Conservation (phyloP, 2,113 vertebrate species). For the Daubentonia madagascariensis region DNA sequence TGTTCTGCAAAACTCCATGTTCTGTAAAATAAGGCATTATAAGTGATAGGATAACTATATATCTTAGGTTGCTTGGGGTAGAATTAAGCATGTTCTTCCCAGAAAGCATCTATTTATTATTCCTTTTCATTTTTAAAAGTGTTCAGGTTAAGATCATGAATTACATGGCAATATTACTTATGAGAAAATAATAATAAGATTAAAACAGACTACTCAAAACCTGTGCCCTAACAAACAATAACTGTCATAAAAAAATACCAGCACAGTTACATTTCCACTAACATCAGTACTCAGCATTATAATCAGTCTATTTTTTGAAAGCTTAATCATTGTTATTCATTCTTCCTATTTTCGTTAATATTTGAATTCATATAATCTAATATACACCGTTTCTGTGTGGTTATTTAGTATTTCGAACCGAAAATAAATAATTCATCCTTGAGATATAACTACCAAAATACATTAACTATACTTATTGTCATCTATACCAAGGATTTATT, state of each 20-base stretch:
- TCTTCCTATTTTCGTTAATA: neutral
- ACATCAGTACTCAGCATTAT: neutral
- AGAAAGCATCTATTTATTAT: neutral
- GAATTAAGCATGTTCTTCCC: neutral
- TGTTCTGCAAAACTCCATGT: neutral
- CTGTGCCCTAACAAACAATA: neutral
- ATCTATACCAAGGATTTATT: neutral
- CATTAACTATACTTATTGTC: neutral
- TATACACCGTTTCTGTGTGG: accelerated
- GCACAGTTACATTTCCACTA: neutral
- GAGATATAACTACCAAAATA: neutral
- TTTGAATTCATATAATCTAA: neutral
- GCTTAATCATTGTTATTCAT: neutral
- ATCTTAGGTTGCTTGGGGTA: accelerated
- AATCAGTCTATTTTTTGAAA: neutral
- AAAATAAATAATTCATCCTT: neutral
- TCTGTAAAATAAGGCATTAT: neutral
- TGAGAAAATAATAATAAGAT: neutral
- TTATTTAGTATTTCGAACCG: neutral
- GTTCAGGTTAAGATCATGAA: neutral
- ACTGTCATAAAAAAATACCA: neutral
- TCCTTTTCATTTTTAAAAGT: neutral
- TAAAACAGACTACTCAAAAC: neutral
- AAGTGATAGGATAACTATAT: neutral
- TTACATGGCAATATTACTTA: neutral